Evolutionary conservation across 2,797 vertebrate species (phyloP).

Genomic region (Chloroceryle amazona): DNA sequence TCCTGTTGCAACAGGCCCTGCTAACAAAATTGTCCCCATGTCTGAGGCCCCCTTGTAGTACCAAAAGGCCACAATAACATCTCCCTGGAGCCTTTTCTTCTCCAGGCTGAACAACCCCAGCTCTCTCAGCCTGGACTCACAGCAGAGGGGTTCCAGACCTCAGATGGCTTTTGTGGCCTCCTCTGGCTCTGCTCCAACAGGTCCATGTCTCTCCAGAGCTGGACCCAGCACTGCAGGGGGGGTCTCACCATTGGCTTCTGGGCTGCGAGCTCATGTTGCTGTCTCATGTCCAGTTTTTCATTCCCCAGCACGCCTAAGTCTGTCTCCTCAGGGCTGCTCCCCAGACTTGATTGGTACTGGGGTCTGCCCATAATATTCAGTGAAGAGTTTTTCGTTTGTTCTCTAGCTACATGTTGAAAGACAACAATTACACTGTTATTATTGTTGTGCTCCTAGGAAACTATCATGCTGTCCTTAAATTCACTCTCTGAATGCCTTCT

Average conservation of each 20-base stretch:
- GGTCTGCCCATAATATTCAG: not conserved
- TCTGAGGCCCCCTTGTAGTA: not conserved
- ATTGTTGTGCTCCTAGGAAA: not conserved
- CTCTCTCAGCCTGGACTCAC: no score
- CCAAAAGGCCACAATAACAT: not conserved
- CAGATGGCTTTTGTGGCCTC: no score
- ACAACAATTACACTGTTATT: no score
- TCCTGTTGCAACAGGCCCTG: no score
- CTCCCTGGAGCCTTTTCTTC: not conserved
- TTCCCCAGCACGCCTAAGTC: not conserved
- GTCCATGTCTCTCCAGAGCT: not conserved
- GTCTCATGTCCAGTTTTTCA: no score
- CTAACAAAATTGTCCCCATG: no score
- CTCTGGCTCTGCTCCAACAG: no score
- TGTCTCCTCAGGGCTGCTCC: not conserved
- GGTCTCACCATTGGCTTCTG: not conserved
- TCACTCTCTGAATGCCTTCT: not conserved
- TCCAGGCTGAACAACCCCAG: no score
- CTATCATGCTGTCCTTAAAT: not conserved
- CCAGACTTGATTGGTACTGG: not conserved
- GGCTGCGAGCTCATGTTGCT: no score
- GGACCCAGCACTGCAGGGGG: not conserved
- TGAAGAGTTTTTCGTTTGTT: not conserved
- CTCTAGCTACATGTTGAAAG: no score
- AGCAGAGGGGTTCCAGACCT: no score